These are phyloP conservation scores for Aurelia aurita DNA, from an alignment of 30 jellyfish, hydroid and myxozoan species.

Conservation along the genomic window DNA sequence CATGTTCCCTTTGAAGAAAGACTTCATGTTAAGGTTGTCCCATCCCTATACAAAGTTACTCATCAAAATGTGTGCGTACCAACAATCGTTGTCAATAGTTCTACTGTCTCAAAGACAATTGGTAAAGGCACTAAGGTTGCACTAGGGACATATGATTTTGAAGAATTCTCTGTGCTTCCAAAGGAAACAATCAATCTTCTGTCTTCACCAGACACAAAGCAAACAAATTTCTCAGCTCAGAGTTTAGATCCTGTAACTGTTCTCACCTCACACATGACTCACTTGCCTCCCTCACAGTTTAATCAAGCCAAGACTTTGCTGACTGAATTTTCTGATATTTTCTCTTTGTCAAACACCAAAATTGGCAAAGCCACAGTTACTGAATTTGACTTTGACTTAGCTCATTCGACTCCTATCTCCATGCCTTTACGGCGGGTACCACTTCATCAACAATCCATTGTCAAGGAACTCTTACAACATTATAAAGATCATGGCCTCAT, in stretches of 20 bases:
- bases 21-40: background rate
- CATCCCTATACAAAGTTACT: background rate
- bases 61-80: background rate
- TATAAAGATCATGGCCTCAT: slow-evolving; percentile 34
- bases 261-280: slow-evolving; percentile 40
- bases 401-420: slow-evolving; percentile 40
- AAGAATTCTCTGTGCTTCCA: background rate
- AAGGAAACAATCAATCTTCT: no score
- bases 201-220: no score
- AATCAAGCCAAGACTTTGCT: slow-evolving; percentile 35
- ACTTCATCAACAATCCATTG: slow-evolving; percentile 24
- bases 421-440: slow-evolving; percentile 56
- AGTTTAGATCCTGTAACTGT: background rate
- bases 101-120: slow-evolving; percentile 24
- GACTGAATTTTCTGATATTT: slow-evolving; percentile 38
- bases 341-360: slow-evolving; percentile 35
- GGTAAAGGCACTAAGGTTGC: slow-evolving; percentile 33
- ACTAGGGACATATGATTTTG: slow-evolving; percentile 7
- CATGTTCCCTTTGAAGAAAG: slow-evolving; percentile 16
- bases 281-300: slow-evolving; percentile 35
- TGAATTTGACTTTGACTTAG: slow-evolving; percentile 24
- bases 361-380: slow-evolving; percentile 38
- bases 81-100: background rate
- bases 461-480: slow-evolving; percentile 22
- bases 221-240: no score